Evolutionary conservation across 2,888 invertebrate species (phyloP).

Genomic region (Eupithecia pulchellata): DNA sequence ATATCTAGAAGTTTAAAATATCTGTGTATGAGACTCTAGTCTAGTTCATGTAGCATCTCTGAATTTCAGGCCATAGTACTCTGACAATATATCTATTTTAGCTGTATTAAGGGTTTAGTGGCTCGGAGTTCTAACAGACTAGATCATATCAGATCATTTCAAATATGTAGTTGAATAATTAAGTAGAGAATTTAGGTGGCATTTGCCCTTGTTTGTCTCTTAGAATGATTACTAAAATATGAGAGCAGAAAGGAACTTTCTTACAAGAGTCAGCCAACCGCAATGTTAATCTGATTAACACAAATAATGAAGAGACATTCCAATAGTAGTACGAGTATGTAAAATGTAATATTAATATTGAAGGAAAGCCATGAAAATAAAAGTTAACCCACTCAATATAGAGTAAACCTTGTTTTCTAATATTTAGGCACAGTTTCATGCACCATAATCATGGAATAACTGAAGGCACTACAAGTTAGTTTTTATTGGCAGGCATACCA

Average conservation of each 20-base stretch:
- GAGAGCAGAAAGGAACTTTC: background rate
- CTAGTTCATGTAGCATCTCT: background rate
- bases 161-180: background rate
- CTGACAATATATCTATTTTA: background rate
- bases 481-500: no score
- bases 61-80: background rate
- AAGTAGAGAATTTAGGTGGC: background rate
- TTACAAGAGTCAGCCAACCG: constrained; percentile 10
- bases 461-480: no score
- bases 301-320: constrained; percentile 14
- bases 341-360: background rate
- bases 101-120: background rate
- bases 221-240: background rate
- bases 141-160: constrained; percentile 4
- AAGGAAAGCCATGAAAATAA: background rate
- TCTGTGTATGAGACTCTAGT: background rate
- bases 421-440: no score
- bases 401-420: no score
- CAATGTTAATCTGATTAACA: constrained; percentile 25
- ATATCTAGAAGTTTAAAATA: background rate
- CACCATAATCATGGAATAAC: no score
- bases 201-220: background rate
- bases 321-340: background rate
- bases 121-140: background rate
- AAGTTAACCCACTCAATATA: background rate